Conservation (phyloP, 2,113 vertebrate species). For the Callopanchax toddi region DNA sequence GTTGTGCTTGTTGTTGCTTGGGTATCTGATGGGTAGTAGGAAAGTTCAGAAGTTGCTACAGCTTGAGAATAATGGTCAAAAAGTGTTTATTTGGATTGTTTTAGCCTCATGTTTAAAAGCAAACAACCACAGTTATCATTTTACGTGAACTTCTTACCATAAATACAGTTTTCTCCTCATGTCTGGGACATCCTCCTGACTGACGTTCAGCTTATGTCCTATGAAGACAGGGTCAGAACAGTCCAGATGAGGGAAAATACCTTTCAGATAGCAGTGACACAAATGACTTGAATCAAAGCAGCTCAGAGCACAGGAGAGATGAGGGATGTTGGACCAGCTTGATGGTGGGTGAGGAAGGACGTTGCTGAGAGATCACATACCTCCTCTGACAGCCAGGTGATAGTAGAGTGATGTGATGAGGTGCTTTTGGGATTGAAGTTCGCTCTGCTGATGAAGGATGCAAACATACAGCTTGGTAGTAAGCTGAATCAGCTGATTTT, state of each 20-base stretch:
- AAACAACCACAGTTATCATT: not conserved
- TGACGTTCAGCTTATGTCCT: conserved; percentile 33
- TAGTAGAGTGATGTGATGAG: conserved; percentile 16
- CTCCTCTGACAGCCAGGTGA: conserved; percentile 50
- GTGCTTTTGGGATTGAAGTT: not conserved
- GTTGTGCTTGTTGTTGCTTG: conserved; percentile 16
- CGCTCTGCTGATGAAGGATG: no score
- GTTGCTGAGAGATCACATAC: conserved; percentile 56
- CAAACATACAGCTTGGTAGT: not conserved
- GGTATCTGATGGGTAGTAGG: conserved; percentile 12
- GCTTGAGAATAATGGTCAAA: not conserved
- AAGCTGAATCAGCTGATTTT: not conserved
- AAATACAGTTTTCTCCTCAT: not conserved
- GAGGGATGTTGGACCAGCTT: conserved; percentile 48
- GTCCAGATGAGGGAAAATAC: conserved; percentile 53
- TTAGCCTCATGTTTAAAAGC: not conserved
- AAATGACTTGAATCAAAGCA: conserved; percentile 57
- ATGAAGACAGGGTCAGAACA: conserved; percentile 38
- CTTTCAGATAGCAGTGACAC: conserved; percentile 54
- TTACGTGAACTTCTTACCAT: not conserved
- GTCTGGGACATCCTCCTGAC: no score
- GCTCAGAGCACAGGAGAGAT: conserved; percentile 43
- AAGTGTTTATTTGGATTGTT: not conserved
- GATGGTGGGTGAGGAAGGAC: conserved; percentile 24
- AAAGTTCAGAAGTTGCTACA: not conserved